phyloP scores from a whole-genome alignment of 2,888 invertebrate species.

The Diaphora mendica region DNA sequence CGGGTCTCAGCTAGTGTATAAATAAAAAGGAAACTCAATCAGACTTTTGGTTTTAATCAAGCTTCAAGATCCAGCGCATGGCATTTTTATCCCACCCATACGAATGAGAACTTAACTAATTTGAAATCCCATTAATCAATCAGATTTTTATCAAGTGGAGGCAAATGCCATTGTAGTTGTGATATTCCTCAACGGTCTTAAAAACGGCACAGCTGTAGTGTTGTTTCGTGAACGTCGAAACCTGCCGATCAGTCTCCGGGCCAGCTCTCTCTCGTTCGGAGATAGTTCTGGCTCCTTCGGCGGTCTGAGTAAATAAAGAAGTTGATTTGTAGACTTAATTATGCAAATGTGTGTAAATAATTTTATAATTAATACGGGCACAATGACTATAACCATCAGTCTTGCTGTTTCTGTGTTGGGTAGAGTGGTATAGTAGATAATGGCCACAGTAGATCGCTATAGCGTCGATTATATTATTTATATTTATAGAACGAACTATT shows the following conservation, averaged over 20 bases:
- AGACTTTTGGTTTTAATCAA: background rate
- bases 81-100: conserved; percentile 6
- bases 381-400: too few species aligned
- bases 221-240: conserved; percentile 71
- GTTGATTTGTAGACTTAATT: background rate
- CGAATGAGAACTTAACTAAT: conserved; percentile 20
- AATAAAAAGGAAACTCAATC: background rate
- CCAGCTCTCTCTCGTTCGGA: conserved; percentile 71
- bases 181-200: conserved; percentile 61
- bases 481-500: too few species aligned
- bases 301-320: conserved; percentile 57
- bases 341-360: background rate
- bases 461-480: too few species aligned
- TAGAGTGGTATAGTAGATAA: background rate
- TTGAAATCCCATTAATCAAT: conserved; percentile 25
- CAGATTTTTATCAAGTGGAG: conserved; percentile 30
- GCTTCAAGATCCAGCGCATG: background rate
- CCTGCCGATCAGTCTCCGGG: conserved; percentile 72
- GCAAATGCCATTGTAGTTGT: conserved; percentile 46
- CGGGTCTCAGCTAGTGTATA: too few species aligned
- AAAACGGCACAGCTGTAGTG: conserved; percentile 60
- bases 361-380: background rate
- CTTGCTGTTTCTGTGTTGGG: too few species aligned
- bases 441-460: too few species aligned
- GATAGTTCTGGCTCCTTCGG: conserved; percentile 68